A percentile compares a stretch with the other conserved stretches of the same genome.
Evolutionary conservation across 2,888 invertebrate species (phyloP).

Genomic region (Cenopis cana): DNA sequence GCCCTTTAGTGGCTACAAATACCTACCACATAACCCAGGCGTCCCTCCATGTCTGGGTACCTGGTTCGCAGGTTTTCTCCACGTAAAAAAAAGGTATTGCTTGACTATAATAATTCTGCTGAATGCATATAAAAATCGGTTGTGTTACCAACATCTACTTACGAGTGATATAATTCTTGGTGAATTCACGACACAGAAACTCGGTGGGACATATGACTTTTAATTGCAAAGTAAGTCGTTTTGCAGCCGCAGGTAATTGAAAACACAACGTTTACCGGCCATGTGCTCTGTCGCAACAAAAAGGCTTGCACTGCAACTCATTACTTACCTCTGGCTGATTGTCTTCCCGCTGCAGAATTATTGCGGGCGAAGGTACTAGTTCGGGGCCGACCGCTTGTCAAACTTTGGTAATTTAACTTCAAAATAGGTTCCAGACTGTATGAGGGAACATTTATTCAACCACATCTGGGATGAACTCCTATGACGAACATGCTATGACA

Average conservation of each 20-base stretch:
- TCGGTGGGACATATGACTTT: background rate
- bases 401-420: slow-evolving; percentile 85
- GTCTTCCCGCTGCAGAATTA: slow-evolving; percentile 75
- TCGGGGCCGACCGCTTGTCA: slow-evolving; percentile 79
- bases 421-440: slow-evolving; percentile 77
- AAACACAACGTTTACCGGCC: slow-evolving; percentile 21
- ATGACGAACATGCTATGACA: slow-evolving; percentile 55
- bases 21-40: too few species aligned
- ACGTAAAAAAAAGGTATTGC: too few species aligned
- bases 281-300: slow-evolving; percentile 32
- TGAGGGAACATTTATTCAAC: slow-evolving; percentile 70
- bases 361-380: slow-evolving; percentile 69
- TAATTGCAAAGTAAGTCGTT: slow-evolving; percentile 14
- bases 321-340: slow-evolving; percentile 64
- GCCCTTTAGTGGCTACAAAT: too few species aligned
- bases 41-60: too few species aligned
- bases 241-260: slow-evolving; percentile 30
- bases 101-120: too few species aligned
- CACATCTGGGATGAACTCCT: slow-evolving; percentile 60
- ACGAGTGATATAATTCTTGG: background rate
- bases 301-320: slow-evolving; percentile 47
- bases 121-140: background rate
- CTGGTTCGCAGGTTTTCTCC: too few species aligned
- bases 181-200: background rate
- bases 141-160: background rate